Conservation (phyloP, 2,888 invertebrate genomes). For the Brachyptera risi region DNA sequence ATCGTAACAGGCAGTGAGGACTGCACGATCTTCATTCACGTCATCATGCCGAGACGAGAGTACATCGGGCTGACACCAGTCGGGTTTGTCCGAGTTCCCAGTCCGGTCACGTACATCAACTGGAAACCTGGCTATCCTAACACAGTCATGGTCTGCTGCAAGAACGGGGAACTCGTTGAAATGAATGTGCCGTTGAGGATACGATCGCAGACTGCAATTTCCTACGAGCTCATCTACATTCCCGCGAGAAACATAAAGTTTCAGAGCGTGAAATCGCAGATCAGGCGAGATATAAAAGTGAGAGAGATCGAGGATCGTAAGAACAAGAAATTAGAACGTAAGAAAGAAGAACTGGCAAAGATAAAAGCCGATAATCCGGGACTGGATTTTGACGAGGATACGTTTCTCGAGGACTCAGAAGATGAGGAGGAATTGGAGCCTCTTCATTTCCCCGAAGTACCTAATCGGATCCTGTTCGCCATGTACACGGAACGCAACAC, state of each 20-base stretch:
- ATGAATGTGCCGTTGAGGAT: conserved; percentile 47
- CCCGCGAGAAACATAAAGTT: conserved; percentile 48
- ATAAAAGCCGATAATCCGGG: conserved; percentile 55
- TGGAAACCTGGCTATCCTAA: conserved; percentile 58
- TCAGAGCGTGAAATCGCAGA: conserved; percentile 56
- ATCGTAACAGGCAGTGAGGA: conserved; percentile 66
- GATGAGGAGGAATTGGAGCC: conserved; percentile 52
- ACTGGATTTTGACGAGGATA: conserved; percentile 56
- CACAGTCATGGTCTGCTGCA: conserved; percentile 53
- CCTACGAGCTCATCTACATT: conserved; percentile 45
- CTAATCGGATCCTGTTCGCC: conserved; percentile 56
- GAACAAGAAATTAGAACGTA: conserved; percentile 49
- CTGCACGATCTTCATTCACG: conserved; percentile 63
- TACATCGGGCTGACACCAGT: conserved; percentile 54
- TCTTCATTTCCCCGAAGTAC: conserved; percentile 52
- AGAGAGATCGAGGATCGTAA: conserved; percentile 52
- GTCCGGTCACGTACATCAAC: conserved; percentile 58
- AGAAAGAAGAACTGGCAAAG: conserved; percentile 56
- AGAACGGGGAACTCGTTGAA: conserved; percentile 53
- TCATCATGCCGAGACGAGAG: conserved; percentile 42
- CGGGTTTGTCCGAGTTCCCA: conserved; percentile 57
- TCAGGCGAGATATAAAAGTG: conserved; percentile 56
- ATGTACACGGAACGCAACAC: conserved; percentile 50
- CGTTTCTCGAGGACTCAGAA: conserved; percentile 55
- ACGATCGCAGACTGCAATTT: conserved; percentile 46